These are phyloP conservation scores for Meliscaeva auricollis DNA, from an alignment of 2,888 invertebrate genomes.

Conservation along the genomic window DNA sequence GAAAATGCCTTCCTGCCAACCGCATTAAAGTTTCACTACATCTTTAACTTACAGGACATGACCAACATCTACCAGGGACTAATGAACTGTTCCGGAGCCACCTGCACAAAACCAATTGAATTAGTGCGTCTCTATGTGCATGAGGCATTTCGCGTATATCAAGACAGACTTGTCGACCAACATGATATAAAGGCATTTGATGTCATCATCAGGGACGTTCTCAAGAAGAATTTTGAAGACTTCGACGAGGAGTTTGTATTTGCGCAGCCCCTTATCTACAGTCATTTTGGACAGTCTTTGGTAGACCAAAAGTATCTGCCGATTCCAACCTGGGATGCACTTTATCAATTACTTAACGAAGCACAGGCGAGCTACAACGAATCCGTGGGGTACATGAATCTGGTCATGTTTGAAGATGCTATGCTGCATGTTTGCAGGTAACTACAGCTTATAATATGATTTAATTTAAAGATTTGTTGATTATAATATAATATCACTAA, in stretches of 20 bases:
- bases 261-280: conserved; percentile 92
- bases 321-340: conserved; percentile 89
- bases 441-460: conserved; percentile 41
- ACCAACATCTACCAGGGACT: conserved; percentile 98
- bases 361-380: conserved; percentile 95
- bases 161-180: conserved; percentile 94
- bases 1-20: conserved; percentile 94
- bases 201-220: conserved; percentile 90
- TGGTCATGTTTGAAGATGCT: conserved; percentile 98
- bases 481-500: too few species aligned
- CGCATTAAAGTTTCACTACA: conserved; percentile 97
- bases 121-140: conserved; percentile 95
- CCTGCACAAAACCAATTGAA: conserved; percentile 88
- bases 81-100: conserved; percentile 91
- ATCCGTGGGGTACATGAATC: conserved; percentile 95
- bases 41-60: conserved; percentile 96
- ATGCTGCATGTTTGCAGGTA: conserved; percentile 95
- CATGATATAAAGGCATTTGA: conserved; percentile 90
- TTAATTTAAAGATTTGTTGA: too few species aligned
- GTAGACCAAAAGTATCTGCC: conserved; percentile 92
- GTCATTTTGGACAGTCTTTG: conserved; percentile 96
- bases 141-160: conserved; percentile 95
- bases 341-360: conserved; percentile 91
- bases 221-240: conserved; percentile 92
- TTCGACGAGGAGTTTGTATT: conserved; percentile 91